These are phyloP conservation scores for Passer domesticus DNA, from an alignment of 2,113 vertebrate species.

Conservation along the genomic window DNA sequence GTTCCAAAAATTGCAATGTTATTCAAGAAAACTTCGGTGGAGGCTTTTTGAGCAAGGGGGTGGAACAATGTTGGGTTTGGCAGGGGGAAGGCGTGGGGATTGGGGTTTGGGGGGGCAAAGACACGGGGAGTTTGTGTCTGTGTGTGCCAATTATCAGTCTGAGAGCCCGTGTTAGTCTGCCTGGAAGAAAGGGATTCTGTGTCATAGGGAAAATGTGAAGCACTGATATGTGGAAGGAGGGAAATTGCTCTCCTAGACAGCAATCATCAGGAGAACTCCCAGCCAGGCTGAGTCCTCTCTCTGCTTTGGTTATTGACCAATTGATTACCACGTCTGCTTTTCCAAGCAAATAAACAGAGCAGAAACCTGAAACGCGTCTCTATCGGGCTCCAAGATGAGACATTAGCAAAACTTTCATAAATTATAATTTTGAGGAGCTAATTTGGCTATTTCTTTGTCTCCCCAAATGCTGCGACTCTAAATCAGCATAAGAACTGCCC, in stretches of 20 bases:
- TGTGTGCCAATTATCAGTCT: background rate
- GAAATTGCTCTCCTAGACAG: background rate
- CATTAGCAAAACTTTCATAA: background rate
- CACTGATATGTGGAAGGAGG: background rate
- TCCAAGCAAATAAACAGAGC: background rate
- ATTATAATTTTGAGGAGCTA: background rate
- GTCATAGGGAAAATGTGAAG: background rate
- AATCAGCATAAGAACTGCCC: background rate
- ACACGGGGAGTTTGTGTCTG: background rate
- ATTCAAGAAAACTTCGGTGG: conserved; percentile 31
- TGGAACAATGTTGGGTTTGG: background rate
- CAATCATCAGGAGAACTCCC: background rate
- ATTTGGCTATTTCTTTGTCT: conserved; percentile 17
- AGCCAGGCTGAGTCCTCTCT: background rate
- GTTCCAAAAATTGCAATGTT: conserved; percentile 35
- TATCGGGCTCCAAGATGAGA: background rate
- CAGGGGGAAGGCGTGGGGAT: background rate
- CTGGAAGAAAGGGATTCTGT: background rate
- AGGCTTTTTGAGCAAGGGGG: background rate
- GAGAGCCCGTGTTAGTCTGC: background rate
- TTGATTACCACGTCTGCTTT: background rate
- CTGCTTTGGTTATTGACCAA: background rate
- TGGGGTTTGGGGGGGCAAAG: background rate
- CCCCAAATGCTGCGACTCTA: background rate
- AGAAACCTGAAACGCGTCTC: background rate